These are phyloP conservation scores for Diplogasteroides magnus DNA, from an alignment of 1,140 invertebrate genomes.

Conservation along the genomic window DNA sequence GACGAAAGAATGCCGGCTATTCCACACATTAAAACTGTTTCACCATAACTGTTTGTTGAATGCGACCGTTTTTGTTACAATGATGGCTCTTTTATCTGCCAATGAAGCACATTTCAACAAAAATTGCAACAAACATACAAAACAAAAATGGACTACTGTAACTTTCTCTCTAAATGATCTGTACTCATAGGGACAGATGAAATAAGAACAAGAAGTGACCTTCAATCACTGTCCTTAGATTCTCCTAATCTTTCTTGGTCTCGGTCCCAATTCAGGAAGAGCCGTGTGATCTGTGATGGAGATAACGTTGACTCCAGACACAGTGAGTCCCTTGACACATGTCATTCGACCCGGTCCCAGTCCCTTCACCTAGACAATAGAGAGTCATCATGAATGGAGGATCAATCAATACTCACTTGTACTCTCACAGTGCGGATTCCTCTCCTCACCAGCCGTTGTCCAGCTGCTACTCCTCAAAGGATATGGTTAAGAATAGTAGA, in stretches of 20 bases:
- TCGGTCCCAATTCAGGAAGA: constrained; percentile 69
- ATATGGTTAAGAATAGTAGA: background rate
- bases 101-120: no score
- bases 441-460: constrained; percentile 55
- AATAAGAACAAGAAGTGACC: no score
- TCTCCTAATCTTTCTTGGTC: constrained; percentile 50
- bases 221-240: constrained; percentile 20
- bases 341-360: constrained; percentile 60
- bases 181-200: no score
- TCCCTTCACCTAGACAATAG: constrained; percentile 38
- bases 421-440: constrained; percentile 59
- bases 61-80: no score
- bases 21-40: background rate
- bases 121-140: no score
- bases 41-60: background rate
- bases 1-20: background rate
- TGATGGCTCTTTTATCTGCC: no score
- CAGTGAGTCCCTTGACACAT: constrained; percentile 83
- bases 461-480: constrained; percentile 64
- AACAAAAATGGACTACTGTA: no score
- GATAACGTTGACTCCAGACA: constrained; percentile 78
- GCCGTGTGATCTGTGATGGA: constrained; percentile 82
- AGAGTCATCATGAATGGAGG: background rate
- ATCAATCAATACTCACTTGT: constrained; percentile 11
- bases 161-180: no score